Evolutionary conservation across 1,140 invertebrate genomes (phyloP), one percentile per base, ranked within the genome.

Genomic region (Mamestra configurata): DNA sequence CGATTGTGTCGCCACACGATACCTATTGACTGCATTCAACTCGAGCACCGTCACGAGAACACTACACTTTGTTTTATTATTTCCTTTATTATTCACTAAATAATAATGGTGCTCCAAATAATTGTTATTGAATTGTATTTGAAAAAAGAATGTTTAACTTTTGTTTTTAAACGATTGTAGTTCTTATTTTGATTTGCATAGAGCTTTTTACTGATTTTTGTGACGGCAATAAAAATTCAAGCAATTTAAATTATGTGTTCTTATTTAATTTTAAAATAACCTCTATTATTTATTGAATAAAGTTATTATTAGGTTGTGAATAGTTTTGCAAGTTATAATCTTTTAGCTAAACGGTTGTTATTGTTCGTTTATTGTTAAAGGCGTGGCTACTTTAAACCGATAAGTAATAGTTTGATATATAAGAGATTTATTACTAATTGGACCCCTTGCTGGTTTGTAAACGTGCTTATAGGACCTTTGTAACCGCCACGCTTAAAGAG

Each of bases 31-130:
- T 82, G 70, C 53, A 64, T 68, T 40, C 46, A 77, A 77, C 79
- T 53, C 81, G 76, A 83, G 79, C 59, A 78, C 82, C 82, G 71
- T 82, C 82, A 84, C 79, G 64, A 78, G 70, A 73, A 57, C 80
- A 77, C 77, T 71, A 22, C 64, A 72, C 80, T 86, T 86, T 84
- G 83, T 86, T 86, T 84, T 85, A 81, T 86, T 85, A 80, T 84
- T 85, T 84, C 80, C 79, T 84, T 88, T 85, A 84, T 88, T 79
- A 79, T 84, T 87, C 81, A 84, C 77, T 77, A 77, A 81, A 84
- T 80, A 77, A 82, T 79, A 61, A 49, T 49, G 40, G 77, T 11
- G 68, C 81, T 76, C 80, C 83, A 78, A 80, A 82, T 84, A 86
- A 85, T 88, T 88, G 86, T 84, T 81, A 85, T 84, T 80, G 75